Evolutionary conservation across 2,113 vertebrate species (phyloP), one percentile per base, ranked within the genome.

Genomic region (Percopsis transmontana): DNA sequence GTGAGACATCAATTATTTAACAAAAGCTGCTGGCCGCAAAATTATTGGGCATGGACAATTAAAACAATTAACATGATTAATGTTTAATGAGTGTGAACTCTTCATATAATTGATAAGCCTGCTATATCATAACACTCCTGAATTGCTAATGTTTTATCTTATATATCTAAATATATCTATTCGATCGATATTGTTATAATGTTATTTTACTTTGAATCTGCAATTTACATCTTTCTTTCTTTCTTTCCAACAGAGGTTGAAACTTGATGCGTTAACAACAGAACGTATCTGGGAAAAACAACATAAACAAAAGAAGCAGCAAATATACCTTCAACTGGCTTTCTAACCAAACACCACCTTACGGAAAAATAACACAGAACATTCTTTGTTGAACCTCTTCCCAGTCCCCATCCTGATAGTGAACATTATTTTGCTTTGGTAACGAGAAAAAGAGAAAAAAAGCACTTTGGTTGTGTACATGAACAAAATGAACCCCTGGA

Each of bases 401-500:
- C 73, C 91, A 66, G 72, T 94, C 82, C 86, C 82, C 87, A 88
- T 89, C 87, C 85, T 88, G 77, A 62, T 74, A 84, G 64, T 83
- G 73, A 90, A 84, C 70, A 45, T 33, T 33, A 70, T 91, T 90
- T 92, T 85, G 87, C 75, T 91, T 93, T 89, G 81, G 85, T 88
- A 86, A 89, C 83, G 65, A 82, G 75, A 63, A 72, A 23, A 60
- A 21, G 15, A 47, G 40, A 88, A 91, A 89, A 81, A 88, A 84
- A 91, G 82, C 85, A 92, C 76, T 92, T 92, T 89, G 91, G 90
- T 93, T 93, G 88, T 91, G 90, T 91, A 83, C 80, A 91, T 89
- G 91, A 93, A 80, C 84, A 91, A 90, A 44, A 90, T 83, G 87
- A 92, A 68, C 61, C 84, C 66, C 88, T 85, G 58, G 53, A 85